Base-by-base conservation (phyloP, 2,888 invertebrate genomes). In the Mallateleia sp. region DNA sequence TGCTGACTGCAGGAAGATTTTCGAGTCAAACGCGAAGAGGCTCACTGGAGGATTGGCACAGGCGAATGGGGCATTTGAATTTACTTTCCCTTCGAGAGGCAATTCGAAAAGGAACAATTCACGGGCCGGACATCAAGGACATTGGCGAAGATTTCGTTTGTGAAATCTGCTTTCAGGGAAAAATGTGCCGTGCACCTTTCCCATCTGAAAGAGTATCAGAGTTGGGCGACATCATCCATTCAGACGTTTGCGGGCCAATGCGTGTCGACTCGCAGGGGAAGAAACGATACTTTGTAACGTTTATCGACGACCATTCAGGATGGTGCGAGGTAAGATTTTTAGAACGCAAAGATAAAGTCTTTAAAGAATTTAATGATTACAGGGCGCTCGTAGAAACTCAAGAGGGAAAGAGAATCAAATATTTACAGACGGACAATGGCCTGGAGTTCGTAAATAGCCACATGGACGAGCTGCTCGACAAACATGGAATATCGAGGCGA, bases 401-500 rank as follows among this genome's bases (percentile, higher is more conserved):
- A n/a, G 38, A 7, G 7, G 81, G 82, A 6, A 58, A 28, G 2
- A 71, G 75, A 20, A 54, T 85, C 11, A 85, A 85, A 32, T 47
- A 20, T 4, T 14, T 88, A 7, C 64, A 77, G 25, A 47, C 88
- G 0, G 88, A 85, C 22, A 82, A 82, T 47, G 85, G 81, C 5
- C 34, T 34, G 9, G 87, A 87, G 42, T 87, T 80, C 64, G 45
- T 64, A 20, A 86, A 66, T 34, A 11, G 32, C 1, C 56, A 75
- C 11, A 81, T 91, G 15, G 60, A 82, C 4, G 52, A 72, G 11
- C 89, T 69, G 78, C 62, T 90, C n/a, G 52, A 54, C 15, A 54
- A 64, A 22, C 56, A 86, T 15, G 91, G 90, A 25, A 93, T 92
- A 8, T 24, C 28, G 0, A 88, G 91, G 32, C 62, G 89, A 54